These are phyloP conservation scores for Eudemis profundana DNA, from an alignment of 2,888 invertebrate species.

Conservation along the genomic window DNA sequence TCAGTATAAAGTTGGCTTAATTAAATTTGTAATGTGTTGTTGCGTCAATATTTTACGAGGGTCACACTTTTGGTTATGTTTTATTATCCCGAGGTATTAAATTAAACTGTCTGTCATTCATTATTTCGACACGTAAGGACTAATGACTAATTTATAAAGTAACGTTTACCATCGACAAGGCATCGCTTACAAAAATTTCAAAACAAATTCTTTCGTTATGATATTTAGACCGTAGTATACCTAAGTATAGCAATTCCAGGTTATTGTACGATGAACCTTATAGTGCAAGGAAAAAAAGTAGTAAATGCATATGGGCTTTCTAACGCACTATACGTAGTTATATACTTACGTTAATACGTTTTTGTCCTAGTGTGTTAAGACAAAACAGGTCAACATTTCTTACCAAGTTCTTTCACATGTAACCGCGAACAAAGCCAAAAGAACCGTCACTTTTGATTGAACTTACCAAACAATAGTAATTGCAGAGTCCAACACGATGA, in stretches of 20 bases:
- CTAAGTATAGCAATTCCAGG: too few relatives aligned
- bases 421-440: conserved; percentile 28
- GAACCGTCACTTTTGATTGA: conserved; percentile 32
- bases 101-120: conserved; percentile 37
- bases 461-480: conserved; percentile 40
- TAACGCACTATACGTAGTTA: too few relatives aligned
- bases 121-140: conserved; percentile 18
- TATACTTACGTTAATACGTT: not conserved
- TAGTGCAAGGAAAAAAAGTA: too few relatives aligned
- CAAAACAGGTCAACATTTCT: not conserved
- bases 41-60: conserved; percentile 50
- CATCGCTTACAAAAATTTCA: not conserved
- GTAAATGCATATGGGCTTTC: too few relatives aligned
- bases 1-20: conserved; percentile 60
- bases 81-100: conserved; percentile 25
- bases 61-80: conserved; percentile 12
- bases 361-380: not conserved
- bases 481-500: conserved; percentile 40
- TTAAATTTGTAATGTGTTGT: too few relatives aligned
- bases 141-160: conserved; percentile 3
- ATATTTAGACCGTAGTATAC: too few relatives aligned
- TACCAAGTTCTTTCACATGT: conserved; percentile 12
- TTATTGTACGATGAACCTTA: too few relatives aligned
- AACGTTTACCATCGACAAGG: not conserved
- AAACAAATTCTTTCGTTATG: not conserved